These are phyloP conservation scores for Malurus melanocephalus DNA, from an alignment of 2,113 vertebrate genomes.

Conservation along the genomic window DNA sequence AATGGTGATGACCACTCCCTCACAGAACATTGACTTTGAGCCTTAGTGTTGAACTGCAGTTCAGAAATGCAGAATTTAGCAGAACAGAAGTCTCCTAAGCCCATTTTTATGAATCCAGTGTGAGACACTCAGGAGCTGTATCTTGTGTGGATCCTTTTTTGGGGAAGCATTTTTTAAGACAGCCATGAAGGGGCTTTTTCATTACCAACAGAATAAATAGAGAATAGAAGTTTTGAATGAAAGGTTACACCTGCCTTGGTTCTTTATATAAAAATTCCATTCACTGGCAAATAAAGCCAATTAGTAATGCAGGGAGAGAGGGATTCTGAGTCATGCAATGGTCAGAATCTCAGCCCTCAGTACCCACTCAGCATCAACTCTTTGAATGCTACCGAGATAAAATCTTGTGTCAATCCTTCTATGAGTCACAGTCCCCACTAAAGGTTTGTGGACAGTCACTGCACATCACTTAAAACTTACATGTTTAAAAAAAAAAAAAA, in stretches of 20 bases:
- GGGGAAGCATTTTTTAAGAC: not conserved
- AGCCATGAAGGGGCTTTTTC: not conserved
- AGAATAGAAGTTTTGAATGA: not conserved
- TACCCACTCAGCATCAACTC: no score
- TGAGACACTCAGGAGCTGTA: not conserved
- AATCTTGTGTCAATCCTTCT: not conserved
- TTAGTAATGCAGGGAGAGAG: not conserved
- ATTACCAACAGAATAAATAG: not conserved
- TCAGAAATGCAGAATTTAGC: not conserved
- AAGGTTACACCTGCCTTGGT: not conserved
- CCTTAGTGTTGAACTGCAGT: not conserved
- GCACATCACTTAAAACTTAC: not conserved
- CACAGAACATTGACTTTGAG: not conserved
- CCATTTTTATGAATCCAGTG: not conserved
- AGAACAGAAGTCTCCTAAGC: not conserved
- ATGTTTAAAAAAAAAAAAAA: not conserved
- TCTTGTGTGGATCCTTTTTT: accelerated
- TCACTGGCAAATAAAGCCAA: not conserved
- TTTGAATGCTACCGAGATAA: not conserved
- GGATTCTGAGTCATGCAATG: not conserved
- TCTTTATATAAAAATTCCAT: not conserved
- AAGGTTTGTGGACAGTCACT: not conserved
- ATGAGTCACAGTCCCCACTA: not conserved
- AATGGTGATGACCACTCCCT: not conserved
- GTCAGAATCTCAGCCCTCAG: not conserved